These are phyloP conservation scores for Neotragus moschatus DNA, from an alignment of 2,113 vertebrate species.

Conservation along the genomic window DNA sequence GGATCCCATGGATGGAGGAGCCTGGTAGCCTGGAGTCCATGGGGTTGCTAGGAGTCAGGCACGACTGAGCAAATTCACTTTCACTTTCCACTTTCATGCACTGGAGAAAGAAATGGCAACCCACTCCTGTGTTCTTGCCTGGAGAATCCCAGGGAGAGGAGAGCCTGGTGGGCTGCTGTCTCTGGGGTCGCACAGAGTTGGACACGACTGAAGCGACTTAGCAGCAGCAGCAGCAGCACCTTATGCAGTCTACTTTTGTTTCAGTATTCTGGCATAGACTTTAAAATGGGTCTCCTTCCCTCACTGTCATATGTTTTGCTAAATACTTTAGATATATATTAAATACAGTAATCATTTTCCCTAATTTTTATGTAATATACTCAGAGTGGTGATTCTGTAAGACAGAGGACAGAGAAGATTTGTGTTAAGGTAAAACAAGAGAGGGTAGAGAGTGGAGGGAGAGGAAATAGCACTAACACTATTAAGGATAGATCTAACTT, in stretches of 20 bases:
- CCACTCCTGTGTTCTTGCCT: too few relatives aligned
- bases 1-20: too few relatives aligned
- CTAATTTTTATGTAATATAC: constrained; percentile 65
- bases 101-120: too few relatives aligned
- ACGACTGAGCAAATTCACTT: too few relatives aligned
- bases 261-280: constrained; percentile 58
- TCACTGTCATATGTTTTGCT: constrained; percentile 58
- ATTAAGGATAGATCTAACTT: constrained; percentile 57
- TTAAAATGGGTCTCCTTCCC: constrained; percentile 57
- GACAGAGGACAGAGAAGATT: constrained; percentile 48
- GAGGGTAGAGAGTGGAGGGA: not conserved
- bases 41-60: too few relatives aligned
- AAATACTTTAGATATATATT: constrained; percentile 64
- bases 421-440: not conserved
- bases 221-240: too few relatives aligned
- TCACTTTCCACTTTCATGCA: too few relatives aligned
- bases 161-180: too few relatives aligned
- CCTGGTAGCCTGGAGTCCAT: too few relatives aligned
- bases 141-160: too few relatives aligned
- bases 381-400: constrained; percentile 68
- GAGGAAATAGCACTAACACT: not conserved
- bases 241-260: constrained; percentile 37
- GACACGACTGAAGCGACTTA: too few relatives aligned
- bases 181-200: too few relatives aligned
- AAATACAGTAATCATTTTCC: constrained; percentile 60